Evolutionary conservation across 2,888 invertebrate genomes (phyloP).

Genomic region (Pogonocherus hispidulus): DNA sequence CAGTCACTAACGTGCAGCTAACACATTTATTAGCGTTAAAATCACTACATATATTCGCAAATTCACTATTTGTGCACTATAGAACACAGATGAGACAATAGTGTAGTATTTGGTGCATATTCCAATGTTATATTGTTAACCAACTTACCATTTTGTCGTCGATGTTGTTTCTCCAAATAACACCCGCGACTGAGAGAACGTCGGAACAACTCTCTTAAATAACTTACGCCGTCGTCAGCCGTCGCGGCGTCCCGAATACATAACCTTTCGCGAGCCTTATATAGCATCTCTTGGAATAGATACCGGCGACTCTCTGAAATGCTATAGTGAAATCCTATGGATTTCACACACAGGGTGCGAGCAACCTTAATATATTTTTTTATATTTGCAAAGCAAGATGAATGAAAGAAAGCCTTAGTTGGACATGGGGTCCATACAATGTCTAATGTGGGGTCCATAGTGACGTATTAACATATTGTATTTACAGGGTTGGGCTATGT

Average conservation of each 20-base stretch:
- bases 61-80: not conserved
- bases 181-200: slow-evolving; percentile 64
- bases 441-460: too few species aligned
- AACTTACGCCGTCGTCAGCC: slow-evolving; percentile 54
- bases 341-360: too few species aligned
- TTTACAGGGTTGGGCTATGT: too few species aligned
- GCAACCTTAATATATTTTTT: not conserved
- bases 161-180: slow-evolving; percentile 62
- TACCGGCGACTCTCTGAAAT: slow-evolving; percentile 49
- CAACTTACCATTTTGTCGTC: slow-evolving; percentile 65
- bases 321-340: slow-evolving; percentile 45
- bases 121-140: not conserved
- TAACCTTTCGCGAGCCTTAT: slow-evolving; percentile 60
- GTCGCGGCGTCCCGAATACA: slow-evolving; percentile 48
- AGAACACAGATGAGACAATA: not conserved
- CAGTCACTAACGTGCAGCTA: not conserved
- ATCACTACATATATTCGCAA: not conserved
- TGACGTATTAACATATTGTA: too few species aligned
- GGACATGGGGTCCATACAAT: too few species aligned
- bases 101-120: not conserved
- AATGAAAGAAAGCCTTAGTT: not conserved
- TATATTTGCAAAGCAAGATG: not conserved
- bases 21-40: not conserved
- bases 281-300: slow-evolving; percentile 63
- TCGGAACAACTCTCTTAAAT: slow-evolving; percentile 60